Base-by-base conservation (phyloP, 1,140 invertebrate genomes). In the Hestina assimilis region DNA sequence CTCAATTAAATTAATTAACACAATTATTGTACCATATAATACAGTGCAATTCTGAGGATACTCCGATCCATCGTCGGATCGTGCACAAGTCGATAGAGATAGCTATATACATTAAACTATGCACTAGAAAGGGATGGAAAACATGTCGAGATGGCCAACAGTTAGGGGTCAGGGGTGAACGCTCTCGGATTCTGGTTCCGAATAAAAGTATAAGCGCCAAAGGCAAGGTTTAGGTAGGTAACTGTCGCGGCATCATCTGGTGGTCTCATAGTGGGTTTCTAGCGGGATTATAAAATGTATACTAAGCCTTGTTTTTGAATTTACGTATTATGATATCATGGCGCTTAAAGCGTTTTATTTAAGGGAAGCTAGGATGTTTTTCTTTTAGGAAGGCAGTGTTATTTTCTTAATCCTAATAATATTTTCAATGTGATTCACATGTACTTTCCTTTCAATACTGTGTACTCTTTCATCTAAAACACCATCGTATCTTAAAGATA, bases 121-220 rank as follows among this genome's bases (percentile, higher is more conserved):
- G 14, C 7, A 60, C 53, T 55, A n/a, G 67, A 74, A 26, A 3
- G 58, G 54, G 72, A 78, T 43, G 26, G 52, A 26, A 21, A 17
- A 52, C 69, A 67, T 77, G 69, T 74, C 68, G 60, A 77, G 78
- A 79, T 82, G 79, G 79, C 79, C 79, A 82, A 70, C 70, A 77
- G 66, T 75, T 72, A 75, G 75, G 62, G 79, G 79, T 82, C 79
- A 82, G 63, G 76, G 79, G 79, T 82, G 76, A 82, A 82, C 63
- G 79, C 74, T 82, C 79, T 71, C 56, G 63, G 75, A 63, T 76
- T 50, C 55, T 57, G 46, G 54, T 57, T 50, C 55, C 43, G 45
- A 50, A 57, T 57, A 50, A 57, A 53, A 53, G 46, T 31, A 28
- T 35, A n/a, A 35, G 31, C 31, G 55, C 55, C 46, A 57, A 20